Percentiles rank a stretch among this genome's conserved stretches.
phyloP scores from a whole-genome alignment of 1,140 invertebrate species.

The Drosophila parvula region DNA sequence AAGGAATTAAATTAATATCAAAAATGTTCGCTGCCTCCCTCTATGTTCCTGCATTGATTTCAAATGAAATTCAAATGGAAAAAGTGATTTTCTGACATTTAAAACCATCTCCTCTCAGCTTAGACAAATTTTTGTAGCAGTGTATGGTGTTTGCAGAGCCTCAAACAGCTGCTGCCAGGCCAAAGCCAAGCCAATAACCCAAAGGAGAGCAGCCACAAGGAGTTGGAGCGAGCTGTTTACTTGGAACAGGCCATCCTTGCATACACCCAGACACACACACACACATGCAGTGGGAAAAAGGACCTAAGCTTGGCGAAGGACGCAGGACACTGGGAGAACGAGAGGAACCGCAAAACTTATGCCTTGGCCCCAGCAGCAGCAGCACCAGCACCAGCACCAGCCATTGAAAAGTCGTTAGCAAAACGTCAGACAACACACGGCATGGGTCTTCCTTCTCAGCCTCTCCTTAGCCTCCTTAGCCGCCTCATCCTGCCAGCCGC shows the following conservation, averaged over 20 bases:
- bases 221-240: slow-evolving; percentile 61
- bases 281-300: slow-evolving; percentile 1
- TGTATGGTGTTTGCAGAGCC: slow-evolving; percentile 58
- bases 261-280: slow-evolving; percentile 40
- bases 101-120: fast-evolving
- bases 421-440: slow-evolving; percentile 75
- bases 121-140: neutral
- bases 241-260: slow-evolving; percentile 53
- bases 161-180: slow-evolving; percentile 63
- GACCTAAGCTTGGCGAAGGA: slow-evolving; percentile 1
- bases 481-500: neutral
- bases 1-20: no score
- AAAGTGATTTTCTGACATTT: no score
- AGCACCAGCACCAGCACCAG: slow-evolving; percentile 31
- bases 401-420: slow-evolving; percentile 82
- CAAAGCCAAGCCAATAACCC: slow-evolving; percentile 63
- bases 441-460: neutral
- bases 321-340: neutral
- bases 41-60: no score
- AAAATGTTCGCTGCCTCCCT: no score
- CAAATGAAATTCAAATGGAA: no score
- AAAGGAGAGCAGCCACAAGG: slow-evolving; percentile 43
- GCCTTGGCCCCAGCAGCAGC: slow-evolving; percentile 48
- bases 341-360: slow-evolving; percentile 68
- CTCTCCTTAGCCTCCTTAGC: no score